Conservation (phyloP, 2,113 vertebrate species). For the Mustela lutreola region DNA sequence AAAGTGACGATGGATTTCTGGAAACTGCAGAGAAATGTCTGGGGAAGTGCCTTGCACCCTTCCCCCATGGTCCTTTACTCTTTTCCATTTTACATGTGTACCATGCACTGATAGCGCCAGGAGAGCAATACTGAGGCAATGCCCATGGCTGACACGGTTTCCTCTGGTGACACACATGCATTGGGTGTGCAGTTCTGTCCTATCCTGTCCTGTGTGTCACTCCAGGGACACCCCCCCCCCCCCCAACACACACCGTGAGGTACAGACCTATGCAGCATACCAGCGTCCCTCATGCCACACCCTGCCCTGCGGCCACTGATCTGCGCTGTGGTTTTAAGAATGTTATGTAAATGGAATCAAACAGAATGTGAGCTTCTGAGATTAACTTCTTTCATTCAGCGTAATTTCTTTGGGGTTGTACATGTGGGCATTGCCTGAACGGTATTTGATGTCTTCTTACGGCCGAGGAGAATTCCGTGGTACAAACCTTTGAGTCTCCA, state of each 20-base stretch:
- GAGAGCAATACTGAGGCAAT: no score
- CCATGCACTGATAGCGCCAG: background rate
- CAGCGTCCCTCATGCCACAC: accelerated
- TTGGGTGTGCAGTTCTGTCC: no score
- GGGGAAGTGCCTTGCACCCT: accelerated
- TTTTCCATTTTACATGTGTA: accelerated
- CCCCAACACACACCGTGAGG: no score
- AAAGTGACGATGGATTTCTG: background rate
- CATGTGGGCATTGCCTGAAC: background rate
- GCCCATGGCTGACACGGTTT: background rate
- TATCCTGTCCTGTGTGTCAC: background rate
- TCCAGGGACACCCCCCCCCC: background rate
- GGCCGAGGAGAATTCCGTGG: background rate
- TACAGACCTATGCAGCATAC: background rate
- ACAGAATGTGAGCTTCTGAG: background rate
- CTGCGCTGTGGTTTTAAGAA: background rate
- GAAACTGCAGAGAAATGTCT: background rate
- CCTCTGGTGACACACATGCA: background rate
- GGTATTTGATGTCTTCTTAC: background rate
- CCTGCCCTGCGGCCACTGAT: no score
- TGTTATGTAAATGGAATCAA: background rate
- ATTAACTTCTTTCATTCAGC: background rate
- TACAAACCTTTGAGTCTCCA: background rate
- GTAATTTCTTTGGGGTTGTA: background rate
- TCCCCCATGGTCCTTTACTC: accelerated